Evolutionary conservation across 23 tunicate genomes (phyloP).

Genomic region (Botrylloides violaceus): DNA sequence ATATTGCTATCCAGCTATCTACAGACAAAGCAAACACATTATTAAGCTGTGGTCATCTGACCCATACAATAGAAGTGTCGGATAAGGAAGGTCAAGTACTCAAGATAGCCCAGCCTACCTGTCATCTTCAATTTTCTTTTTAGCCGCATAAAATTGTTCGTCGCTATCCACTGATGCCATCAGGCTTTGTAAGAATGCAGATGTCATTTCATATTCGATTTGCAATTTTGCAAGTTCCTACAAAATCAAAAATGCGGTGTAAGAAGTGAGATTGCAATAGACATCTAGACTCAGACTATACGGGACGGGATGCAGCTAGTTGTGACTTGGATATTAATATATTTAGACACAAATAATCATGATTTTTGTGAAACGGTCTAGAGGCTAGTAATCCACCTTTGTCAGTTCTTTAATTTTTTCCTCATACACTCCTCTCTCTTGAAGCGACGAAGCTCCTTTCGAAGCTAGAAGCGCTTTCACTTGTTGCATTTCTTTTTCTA

Average conservation of each 20-base stretch:
- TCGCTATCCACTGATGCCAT: slow-evolving; percentile 6
- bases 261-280: background rate
- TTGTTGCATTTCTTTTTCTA: slow-evolving; percentile 8
- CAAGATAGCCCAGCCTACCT: no score
- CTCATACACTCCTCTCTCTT: slow-evolving; percentile 17
- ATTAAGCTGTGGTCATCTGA: no score
- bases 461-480: slow-evolving; percentile 10
- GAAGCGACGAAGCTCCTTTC: background rate
- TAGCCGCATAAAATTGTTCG: slow-evolving; percentile 5
- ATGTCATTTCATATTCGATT: slow-evolving; percentile 12
- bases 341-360: background rate
- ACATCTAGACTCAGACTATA: no score
- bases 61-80: no score
- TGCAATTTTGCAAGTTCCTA: slow-evolving; percentile 16
- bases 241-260: background rate
- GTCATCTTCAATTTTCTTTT: slow-evolving; percentile 14
- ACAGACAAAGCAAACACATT: no score
- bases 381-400: slow-evolving; percentile 4
- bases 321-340: background rate
- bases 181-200: slow-evolving; percentile 4
- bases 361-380: background rate
- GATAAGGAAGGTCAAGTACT: no score
- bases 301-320: no score
- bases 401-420: slow-evolving; percentile 4
- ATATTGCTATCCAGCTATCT: no score